Evolutionary conservation across 1,140 invertebrate genomes (phyloP).

Genomic region (Pollicipes pollicipes): DNA sequence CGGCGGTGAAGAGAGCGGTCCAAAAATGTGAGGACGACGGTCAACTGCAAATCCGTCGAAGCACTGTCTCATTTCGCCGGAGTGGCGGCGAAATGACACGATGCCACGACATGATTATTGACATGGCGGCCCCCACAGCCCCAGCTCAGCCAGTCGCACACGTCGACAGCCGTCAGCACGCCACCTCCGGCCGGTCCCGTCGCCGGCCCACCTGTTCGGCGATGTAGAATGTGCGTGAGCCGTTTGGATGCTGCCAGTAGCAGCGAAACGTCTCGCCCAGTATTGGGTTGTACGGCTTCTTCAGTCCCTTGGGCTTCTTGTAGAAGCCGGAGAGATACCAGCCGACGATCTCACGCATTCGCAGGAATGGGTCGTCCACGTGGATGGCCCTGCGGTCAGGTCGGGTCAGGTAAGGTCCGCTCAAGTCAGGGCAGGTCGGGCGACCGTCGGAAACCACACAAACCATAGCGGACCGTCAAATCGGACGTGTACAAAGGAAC

Average conservation of each 20-base stretch:
- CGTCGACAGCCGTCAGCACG: background rate
- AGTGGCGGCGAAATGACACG: too few relatives aligned
- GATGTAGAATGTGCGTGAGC: constrained; percentile 75
- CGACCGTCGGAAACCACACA: too few relatives aligned
- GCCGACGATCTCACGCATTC: constrained; percentile 71
- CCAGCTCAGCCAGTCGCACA: background rate
- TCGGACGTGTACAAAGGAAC: too few relatives aligned
- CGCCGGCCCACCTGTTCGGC: constrained; percentile 81
- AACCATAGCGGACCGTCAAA: too few relatives aligned
- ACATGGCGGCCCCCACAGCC: too few relatives aligned
- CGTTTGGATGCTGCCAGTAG: constrained; percentile 67
- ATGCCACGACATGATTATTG: too few relatives aligned
- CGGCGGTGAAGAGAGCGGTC: too few relatives aligned
- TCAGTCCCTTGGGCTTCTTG: constrained; percentile 75
- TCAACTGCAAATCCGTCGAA: too few relatives aligned
- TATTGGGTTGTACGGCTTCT: constrained; percentile 90
- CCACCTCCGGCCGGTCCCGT: too few relatives aligned
- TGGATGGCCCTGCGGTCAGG: constrained; percentile 47
- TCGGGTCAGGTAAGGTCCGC: too few relatives aligned
- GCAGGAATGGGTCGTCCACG: constrained; percentile 68
- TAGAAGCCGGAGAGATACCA: constrained; percentile 79
- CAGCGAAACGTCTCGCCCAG: constrained; percentile 81
- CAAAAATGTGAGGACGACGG: too few relatives aligned
- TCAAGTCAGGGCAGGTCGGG: too few relatives aligned
- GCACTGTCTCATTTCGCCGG: constrained; percentile 9